phyloP scores from a whole-genome alignment of 2,797 vertebrate species.

The Pachyuromys duprasi region DNA sequence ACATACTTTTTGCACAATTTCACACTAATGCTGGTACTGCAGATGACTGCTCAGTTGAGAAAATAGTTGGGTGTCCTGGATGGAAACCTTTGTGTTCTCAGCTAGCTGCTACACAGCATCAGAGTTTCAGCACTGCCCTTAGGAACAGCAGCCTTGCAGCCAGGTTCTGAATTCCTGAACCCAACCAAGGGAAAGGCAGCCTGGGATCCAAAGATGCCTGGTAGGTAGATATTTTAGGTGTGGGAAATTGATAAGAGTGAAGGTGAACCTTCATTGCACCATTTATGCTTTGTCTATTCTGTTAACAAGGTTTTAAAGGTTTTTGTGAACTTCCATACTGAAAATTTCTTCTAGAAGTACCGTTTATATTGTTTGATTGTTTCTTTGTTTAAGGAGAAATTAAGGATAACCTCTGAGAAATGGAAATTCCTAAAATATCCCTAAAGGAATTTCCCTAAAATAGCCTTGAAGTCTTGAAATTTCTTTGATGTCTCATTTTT shows the following conservation, averaged over 20 bases:
- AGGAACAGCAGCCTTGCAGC: slow-evolving; percentile 80
- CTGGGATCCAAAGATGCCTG: background rate
- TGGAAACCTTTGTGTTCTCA: background rate
- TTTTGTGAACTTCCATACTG: background rate
- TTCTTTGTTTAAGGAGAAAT: background rate
- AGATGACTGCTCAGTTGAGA: background rate
- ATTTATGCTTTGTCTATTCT: background rate
- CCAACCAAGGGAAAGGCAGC: background rate
- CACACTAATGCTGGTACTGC: background rate
- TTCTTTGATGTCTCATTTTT: background rate
- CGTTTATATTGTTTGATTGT: background rate
- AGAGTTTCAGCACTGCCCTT: slow-evolving; percentile 81
- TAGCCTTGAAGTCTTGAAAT: background rate
- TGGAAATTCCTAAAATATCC: background rate
- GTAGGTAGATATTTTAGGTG: background rate
- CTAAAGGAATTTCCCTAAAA: background rate
- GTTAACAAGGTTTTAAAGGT: background rate
- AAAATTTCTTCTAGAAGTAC: background rate
- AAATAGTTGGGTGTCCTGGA: background rate
- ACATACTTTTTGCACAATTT: background rate
- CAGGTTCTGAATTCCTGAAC: background rate
- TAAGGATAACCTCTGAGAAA: background rate
- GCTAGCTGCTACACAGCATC: background rate
- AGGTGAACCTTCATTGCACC: background rate
- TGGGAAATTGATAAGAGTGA: background rate